Base-by-base conservation (phyloP, 2,797 vertebrate genomes). In the Danio albolineatus region DNA sequence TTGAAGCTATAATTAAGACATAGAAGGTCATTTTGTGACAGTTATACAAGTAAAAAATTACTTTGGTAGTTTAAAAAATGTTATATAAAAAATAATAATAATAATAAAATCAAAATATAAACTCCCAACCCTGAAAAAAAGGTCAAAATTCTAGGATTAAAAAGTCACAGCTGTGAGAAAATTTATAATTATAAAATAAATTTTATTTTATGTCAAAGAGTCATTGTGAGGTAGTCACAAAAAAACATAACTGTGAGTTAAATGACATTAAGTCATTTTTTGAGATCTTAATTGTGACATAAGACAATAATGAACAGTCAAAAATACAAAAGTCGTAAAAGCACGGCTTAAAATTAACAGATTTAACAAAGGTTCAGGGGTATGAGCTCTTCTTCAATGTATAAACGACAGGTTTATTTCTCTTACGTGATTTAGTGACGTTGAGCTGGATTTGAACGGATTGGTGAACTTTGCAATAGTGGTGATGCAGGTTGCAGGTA, bases 401-500 rank as follows among this genome's bases (percentile, higher is more conserved):
- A 28, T 28, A 28, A 28, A 28, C 28, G 28, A 3, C 28, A 1
- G 28, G 28, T 3, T 38, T 43, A 10, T 21, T 2, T 16, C 28
- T 28, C 90, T 93, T 88, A 99, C 98, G 91, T 92, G 90, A 92
- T 62, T 95, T 95, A 1, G 95, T 96, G 82, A 97, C 82, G 0
- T 94, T 90, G 19, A 99, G 95, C 65, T 94, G 95, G 77, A 99
- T 74, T 85, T 95, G 91, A 82, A 96, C 91, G 14, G 93, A 96
- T 80, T 97, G 94, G 0, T 97, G 95, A 46, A 97, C 87, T 86
- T 98, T 95, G 86, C 98, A 99, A 89, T 99, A 99, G 85, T 99
- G 97, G 44, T 99, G 98, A 86, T 99, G 97, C 46, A 99, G 95
- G 73, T 95, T 98, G 56, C 97, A 99, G 0, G 95, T 96, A n/a